Percentiles rank a stretch among this genome's conserved stretches.
Evolutionary conservation across 2,113 vertebrate genomes (phyloP).

Genomic region (Limanda limanda): DNA sequence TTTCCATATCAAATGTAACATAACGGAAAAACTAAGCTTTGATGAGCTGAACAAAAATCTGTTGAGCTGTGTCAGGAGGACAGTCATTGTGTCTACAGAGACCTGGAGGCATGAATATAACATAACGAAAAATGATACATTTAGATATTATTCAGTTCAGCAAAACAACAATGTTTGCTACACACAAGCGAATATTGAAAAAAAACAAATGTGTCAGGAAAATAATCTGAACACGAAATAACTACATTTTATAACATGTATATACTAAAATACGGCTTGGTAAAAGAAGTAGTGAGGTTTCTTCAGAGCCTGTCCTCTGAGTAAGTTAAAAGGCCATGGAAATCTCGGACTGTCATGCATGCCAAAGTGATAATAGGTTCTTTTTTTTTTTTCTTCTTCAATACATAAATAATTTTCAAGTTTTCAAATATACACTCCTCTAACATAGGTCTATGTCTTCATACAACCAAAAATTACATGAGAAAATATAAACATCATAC

Average conservation of each 20-base stretch:
- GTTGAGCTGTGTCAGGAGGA: conserved; percentile 25
- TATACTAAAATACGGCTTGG: conserved; percentile 38
- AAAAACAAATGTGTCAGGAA: conserved; percentile 18
- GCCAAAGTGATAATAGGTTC: conserved; percentile 29
- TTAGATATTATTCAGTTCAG: conserved; percentile 18
- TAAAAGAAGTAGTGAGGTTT: conserved; percentile 58
- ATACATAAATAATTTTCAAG: conserved; percentile 67
- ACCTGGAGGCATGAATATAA: conserved; percentile 26
- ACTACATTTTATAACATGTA: conserved; percentile 28
- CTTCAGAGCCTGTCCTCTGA: conserved; percentile 59
- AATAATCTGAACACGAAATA: conserved; percentile 33
- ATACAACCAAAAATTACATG: conserved; percentile 66
- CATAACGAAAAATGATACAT: conserved; percentile 40
- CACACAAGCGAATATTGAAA: conserved; percentile 14
- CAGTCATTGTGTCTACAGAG: conserved; percentile 19
- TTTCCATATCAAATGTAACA: conserved; percentile 36
- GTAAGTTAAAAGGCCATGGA: conserved; percentile 63
- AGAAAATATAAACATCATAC: conserved; percentile 66
- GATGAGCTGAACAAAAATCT: conserved; percentile 17
- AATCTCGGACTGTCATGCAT: conserved; percentile 64
- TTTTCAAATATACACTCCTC: conserved; percentile 61
- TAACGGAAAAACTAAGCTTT: conserved; percentile 29
- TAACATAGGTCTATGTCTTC: conserved; percentile 63
- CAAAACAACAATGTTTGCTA: conserved; percentile 24
- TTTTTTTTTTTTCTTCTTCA: conserved; percentile 30